Evolutionary conservation across 35 echinoderm and acorn worm genomes (phyloP).

Genomic region (Lytechinus variegatus): DNA sequence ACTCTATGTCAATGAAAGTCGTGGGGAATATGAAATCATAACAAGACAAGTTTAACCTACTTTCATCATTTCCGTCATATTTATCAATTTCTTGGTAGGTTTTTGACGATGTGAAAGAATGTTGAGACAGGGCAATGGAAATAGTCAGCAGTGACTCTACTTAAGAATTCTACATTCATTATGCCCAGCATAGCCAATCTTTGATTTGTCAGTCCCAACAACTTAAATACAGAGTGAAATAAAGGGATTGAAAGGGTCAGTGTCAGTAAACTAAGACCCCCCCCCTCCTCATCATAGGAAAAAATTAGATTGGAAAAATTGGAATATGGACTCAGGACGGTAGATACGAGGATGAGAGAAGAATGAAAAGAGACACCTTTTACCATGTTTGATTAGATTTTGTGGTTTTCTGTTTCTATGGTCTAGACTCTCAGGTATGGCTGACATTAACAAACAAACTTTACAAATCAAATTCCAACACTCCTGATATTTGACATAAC

Average conservation of each 20-base stretch:
- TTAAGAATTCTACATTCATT: too few relatives aligned
- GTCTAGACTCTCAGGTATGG: background rate
- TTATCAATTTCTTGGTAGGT: background rate
- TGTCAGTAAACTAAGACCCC: too few relatives aligned
- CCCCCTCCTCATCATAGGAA: too few relatives aligned
- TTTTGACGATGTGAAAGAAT: background rate
- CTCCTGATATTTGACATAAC: background rate
- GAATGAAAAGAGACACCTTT: background rate
- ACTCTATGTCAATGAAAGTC: background rate
- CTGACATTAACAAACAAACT: too few relatives aligned
- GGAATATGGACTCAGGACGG: background rate
- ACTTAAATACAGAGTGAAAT: too few relatives aligned
- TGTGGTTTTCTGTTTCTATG: background rate
- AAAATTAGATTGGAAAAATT: background rate
- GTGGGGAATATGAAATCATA: background rate
- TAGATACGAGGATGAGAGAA: background rate
- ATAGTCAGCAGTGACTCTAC: too few relatives aligned
- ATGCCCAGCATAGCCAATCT: too few relatives aligned
- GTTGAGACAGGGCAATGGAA: background rate
- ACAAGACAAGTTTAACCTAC: background rate
- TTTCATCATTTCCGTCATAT: constrained; percentile 12
- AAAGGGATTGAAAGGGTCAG: too few relatives aligned
- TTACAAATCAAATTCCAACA: background rate
- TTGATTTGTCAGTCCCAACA: too few relatives aligned
- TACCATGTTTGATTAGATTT: background rate